Conservation (phyloP, 1,140 invertebrate species). For the Varroa destructor region DNA sequence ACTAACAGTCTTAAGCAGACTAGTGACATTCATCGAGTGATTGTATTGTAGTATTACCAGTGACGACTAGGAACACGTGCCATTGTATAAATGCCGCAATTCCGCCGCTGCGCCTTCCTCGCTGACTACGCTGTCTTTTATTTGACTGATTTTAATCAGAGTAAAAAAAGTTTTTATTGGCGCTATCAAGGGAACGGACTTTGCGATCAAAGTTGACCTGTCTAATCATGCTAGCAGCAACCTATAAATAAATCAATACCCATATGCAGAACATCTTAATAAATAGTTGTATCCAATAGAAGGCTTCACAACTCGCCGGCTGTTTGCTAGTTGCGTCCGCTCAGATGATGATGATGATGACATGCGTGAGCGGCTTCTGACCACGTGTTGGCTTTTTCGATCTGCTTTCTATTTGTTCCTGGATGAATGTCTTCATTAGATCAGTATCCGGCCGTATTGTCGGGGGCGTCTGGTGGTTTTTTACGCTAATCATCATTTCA, state of each 20-base stretch:
- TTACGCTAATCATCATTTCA: conserved; percentile 91
- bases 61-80: background rate
- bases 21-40: too few species aligned
- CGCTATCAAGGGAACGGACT: too few species aligned
- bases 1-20: too few species aligned
- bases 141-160: conserved; percentile 7
- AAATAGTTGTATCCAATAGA: too few species aligned
- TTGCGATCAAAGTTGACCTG: too few species aligned
- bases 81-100: conserved; percentile 13
- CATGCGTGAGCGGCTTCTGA: background rate
- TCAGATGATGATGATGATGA: background rate
- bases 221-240: too few species aligned
- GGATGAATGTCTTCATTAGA: conserved; percentile 42
- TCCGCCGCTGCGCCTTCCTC: conserved; percentile 26
- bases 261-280: too few species aligned
- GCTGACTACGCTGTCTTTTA: background rate
- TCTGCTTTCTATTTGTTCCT: conserved; percentile 8
- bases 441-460: conserved; percentile 86
- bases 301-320: too few species aligned
- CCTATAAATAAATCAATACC: too few species aligned
- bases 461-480: conserved; percentile 98
- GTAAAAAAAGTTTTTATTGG: background rate
- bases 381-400: background rate
- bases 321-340: too few species aligned
- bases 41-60: too few species aligned